phyloP scores from a whole-genome alignment of 2,797 vertebrate genomes.

The Ctenopoma multispine region DNA sequence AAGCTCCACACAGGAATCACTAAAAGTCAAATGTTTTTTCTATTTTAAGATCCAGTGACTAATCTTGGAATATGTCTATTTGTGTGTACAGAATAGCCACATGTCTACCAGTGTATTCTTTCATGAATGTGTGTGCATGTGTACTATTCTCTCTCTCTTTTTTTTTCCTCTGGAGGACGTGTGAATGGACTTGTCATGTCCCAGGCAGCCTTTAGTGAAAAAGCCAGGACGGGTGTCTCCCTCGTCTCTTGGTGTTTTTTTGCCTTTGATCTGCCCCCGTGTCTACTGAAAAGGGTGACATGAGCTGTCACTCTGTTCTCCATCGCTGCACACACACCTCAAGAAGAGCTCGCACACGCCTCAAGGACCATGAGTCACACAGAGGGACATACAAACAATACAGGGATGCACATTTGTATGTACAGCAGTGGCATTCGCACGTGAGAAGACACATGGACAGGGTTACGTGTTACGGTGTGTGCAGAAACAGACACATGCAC shows the following conservation, averaged over 20 bases:
- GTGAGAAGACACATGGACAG: slow-evolving; percentile 12
- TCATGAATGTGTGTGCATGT: not conserved
- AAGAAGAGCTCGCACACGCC: slow-evolving; percentile 34
- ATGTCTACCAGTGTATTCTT: not conserved
- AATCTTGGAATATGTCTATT: slow-evolving; percentile 1
- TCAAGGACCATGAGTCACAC: slow-evolving; percentile 36
- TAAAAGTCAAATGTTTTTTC: slow-evolving; percentile 10
- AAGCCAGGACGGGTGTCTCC: slow-evolving; percentile 16
- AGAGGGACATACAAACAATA: slow-evolving; percentile 10
- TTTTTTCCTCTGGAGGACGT: slow-evolving; percentile 24
- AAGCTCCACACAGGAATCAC: too few relatives aligned
- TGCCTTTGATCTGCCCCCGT: slow-evolving; percentile 26
- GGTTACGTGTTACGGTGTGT: slow-evolving; percentile 6
- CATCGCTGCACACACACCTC: slow-evolving; percentile 24
- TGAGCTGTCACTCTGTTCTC: slow-evolving; percentile 48
- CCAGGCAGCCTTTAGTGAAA: slow-evolving; percentile 37
- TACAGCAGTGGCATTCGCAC: slow-evolving; percentile 15
- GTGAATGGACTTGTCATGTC: slow-evolving; percentile 78
- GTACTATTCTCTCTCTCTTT: not conserved
- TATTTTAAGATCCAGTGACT: slow-evolving; percentile 15
- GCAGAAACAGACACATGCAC: slow-evolving; percentile 10
- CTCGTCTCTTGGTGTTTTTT: slow-evolving; percentile 17
- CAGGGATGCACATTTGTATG: slow-evolving; percentile 22
- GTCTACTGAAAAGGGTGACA: slow-evolving; percentile 36
- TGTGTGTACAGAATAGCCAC: not conserved